These are phyloP conservation scores for Phymorhynchus buccinoides DNA, from an alignment of 1,140 invertebrate genomes.

Conservation along the genomic window DNA sequence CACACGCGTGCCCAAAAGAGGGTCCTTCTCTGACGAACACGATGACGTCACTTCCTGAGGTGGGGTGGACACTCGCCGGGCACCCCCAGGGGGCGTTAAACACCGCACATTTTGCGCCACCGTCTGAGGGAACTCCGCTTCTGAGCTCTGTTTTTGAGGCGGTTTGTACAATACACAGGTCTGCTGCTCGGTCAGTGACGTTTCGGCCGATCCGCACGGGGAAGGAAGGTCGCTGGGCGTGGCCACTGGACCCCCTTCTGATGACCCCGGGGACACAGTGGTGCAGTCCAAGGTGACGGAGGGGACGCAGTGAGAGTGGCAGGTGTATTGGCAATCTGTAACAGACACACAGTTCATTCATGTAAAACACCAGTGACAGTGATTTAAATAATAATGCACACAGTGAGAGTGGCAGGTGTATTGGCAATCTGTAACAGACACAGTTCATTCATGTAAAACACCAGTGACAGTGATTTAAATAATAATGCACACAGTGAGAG, in stretches of 20 bases:
- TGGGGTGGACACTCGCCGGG: neutral
- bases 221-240: conserved; percentile 45
- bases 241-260: conserved; percentile 8
- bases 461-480: no score
- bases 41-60: neutral
- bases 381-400: no score
- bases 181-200: conserved; percentile 51
- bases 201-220: conserved; percentile 50
- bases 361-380: no score
- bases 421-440: conserved; percentile 73
- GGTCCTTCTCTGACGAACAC: conserved; percentile 10
- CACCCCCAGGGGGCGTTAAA: neutral
- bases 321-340: conserved; percentile 76
- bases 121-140: neutral
- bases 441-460: neutral
- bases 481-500: conserved; percentile 16
- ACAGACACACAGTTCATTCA: conserved; percentile 37
- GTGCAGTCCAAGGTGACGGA: conserved; percentile 76
- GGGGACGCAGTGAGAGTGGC: conserved; percentile 74
- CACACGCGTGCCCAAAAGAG: conserved; percentile 20
- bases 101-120: neutral
- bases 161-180: conserved; percentile 29
- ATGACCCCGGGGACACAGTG: conserved; percentile 53
- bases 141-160: conserved; percentile 30
- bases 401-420: conserved; percentile 74